Percentiles rank a stretch among this genome's conserved stretches.
Conservation (phyloP, 2,113 vertebrate genomes). For the Pristiophorus japonicus region DNA sequence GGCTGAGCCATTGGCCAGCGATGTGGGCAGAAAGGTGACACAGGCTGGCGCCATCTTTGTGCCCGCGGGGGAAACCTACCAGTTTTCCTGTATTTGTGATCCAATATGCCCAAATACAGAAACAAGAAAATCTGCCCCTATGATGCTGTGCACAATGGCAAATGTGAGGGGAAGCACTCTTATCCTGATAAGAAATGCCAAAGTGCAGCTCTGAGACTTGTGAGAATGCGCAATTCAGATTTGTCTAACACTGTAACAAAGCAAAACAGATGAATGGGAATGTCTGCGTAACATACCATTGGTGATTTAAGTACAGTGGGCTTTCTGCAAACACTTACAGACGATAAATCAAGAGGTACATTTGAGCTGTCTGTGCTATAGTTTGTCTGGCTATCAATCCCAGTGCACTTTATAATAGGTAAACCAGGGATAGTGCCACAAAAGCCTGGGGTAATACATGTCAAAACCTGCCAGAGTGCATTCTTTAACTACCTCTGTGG, state of each 20-base stretch:
- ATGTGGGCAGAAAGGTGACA: too few relatives aligned
- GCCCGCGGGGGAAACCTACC: not conserved
- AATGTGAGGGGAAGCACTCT: not conserved
- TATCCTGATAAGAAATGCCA: not conserved
- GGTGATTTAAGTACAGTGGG: not conserved
- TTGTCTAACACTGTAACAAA: not conserved
- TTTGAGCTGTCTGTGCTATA: not conserved
- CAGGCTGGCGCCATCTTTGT: too few relatives aligned
- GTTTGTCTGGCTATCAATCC: not conserved
- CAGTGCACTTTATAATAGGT: not conserved
- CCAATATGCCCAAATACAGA: not conserved
- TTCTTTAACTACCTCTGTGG: constrained; percentile 5
- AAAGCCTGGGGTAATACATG: not conserved
- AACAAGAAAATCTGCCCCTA: not conserved
- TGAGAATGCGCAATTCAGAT: not conserved
- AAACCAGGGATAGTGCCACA: not conserved
- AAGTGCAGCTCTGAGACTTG: not conserved
- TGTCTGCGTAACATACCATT: not conserved
- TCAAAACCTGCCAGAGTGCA: not conserved
- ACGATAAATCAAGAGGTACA: not conserved
- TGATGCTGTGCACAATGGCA: not conserved
- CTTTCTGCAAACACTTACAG: not conserved
- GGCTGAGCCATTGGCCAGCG: too few relatives aligned
- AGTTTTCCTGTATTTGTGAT: not conserved
- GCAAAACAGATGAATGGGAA: not conserved